Base-by-base conservation (phyloP, 2,113 vertebrate species). In the Alligator mississippiensis region DNA sequence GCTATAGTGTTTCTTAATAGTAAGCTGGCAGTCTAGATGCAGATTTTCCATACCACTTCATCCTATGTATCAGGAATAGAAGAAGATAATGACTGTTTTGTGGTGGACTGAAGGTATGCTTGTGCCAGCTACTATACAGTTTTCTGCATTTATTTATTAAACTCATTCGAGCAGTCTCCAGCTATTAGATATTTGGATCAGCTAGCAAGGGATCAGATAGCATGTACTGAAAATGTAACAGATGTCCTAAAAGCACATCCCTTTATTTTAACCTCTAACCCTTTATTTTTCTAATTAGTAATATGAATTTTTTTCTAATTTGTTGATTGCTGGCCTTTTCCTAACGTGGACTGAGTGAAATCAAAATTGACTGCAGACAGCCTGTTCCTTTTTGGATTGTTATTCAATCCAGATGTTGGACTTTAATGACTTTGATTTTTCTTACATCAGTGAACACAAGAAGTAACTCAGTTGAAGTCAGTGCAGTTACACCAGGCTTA, bases 61-160 rank as follows among this genome's bases (percentile, higher is more conserved):
- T 91, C 80, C 95, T 79, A 78, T 88, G 77, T 85, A 88, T 66
- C 87, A n/a, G 30, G 61, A 93, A 88, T 90, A 68, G 91, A 96
- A 47, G 25, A 28, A 94, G 77, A 79, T 72, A 88, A 81, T 89
- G 54, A 55, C 15, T 72, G 21, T 66, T 94, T 88, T 82, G 78
- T 88, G 72, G 28, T 76, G 64, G 55, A 80, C 18, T 19, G 19
- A 68, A 25, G 22, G 85, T 87, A 38, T 77, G 24, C 87, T 88
- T 54, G 38, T 62, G 30, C 28, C 54, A 85, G 57, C 80, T 85
- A 77, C 18, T 59, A 57, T 91, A 90, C 78, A 57, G 21, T 11
- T 82, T 94, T 97, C 79, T 77, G 63, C 66, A 76, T 80, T 77
- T 38, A 92, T 84, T 95, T 70, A 94, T 96, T 86, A 85, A 91